phyloP scores from a whole-genome alignment of 1,140 invertebrate species.

The Lamellibrachia luymesi region DNA sequence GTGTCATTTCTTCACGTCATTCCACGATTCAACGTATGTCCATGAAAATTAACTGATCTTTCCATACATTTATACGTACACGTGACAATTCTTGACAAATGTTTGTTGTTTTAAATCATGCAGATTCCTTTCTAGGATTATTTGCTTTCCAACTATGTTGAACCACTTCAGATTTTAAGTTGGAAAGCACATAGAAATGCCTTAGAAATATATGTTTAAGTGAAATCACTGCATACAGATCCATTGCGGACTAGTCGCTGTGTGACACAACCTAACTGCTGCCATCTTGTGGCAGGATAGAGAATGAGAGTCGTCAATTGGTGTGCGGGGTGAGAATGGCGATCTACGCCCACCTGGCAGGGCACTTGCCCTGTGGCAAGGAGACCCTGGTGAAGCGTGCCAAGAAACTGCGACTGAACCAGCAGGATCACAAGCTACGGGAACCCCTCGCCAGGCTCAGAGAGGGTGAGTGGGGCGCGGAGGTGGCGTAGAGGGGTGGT shows the following conservation, averaged over 20 bases:
- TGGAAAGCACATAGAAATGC: too few species aligned
- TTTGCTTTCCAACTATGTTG: too few species aligned
- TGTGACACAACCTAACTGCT: background rate
- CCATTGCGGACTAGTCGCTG: background rate
- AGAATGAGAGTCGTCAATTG: constrained; percentile 60
- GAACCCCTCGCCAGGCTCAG: constrained; percentile 57
- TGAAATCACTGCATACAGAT: too few species aligned
- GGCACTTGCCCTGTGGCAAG: constrained; percentile 68
- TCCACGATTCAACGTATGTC: too few species aligned
- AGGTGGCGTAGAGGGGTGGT: constrained; percentile 18
- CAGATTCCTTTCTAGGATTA: too few species aligned
- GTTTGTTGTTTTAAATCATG: too few species aligned
- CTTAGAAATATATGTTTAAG: too few species aligned
- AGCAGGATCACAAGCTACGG: constrained; percentile 63
- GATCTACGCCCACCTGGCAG: constrained; percentile 66
- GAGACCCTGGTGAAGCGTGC: constrained; percentile 68
- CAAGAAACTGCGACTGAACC: constrained; percentile 65
- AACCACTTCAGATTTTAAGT: too few species aligned
- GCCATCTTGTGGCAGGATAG: constrained; percentile 61
- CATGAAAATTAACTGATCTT: too few species aligned
- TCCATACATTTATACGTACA: too few species aligned
- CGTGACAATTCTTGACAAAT: too few species aligned
- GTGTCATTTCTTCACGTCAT: too few species aligned
- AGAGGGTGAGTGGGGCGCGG: constrained; percentile 50
- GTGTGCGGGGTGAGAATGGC: constrained; percentile 31